These are phyloP conservation scores for Morpho helenor DNA, from an alignment of 2,888 invertebrate genomes.

Conservation along the genomic window DNA sequence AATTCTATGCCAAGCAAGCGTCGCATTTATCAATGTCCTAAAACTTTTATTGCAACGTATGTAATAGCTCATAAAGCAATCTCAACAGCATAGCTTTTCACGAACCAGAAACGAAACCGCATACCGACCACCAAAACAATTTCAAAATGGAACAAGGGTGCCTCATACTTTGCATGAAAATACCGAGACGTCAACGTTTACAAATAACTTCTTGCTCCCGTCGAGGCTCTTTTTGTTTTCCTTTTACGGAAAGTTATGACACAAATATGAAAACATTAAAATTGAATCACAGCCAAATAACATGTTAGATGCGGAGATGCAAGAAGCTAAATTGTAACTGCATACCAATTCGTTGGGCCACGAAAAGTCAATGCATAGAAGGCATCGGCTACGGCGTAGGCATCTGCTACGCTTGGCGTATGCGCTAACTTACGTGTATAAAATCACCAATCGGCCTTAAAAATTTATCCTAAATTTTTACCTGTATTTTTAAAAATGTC, in stretches of 20 bases:
- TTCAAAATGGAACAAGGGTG: constrained; percentile 61
- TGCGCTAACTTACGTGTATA: constrained; percentile 28
- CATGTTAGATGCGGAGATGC: constrained; percentile 62
- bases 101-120: constrained; percentile 57
- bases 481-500: too few species aligned
- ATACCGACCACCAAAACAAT: constrained; percentile 64
- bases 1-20: constrained; percentile 36
- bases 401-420: constrained; percentile 49
- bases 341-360: constrained; percentile 54
- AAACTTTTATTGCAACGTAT: constrained; percentile 70
- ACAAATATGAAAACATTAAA: constrained; percentile 73
- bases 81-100: constrained; percentile 45
- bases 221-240: constrained; percentile 66
- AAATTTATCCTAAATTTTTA: background rate
- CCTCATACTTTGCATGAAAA: constrained; percentile 67
- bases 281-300: constrained; percentile 70
- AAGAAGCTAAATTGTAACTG: constrained; percentile 48
- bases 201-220: constrained; percentile 67
- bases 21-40: constrained; percentile 71
- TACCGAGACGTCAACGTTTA: constrained; percentile 71
- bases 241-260: constrained; percentile 67
- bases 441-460: constrained; percentile 18
- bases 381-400: constrained; percentile 55
- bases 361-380: constrained; percentile 28
- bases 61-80: constrained; percentile 58